These are phyloP conservation scores for Lemur catta DNA, from an alignment of 2,797 vertebrate genomes.

Conservation along the genomic window DNA sequence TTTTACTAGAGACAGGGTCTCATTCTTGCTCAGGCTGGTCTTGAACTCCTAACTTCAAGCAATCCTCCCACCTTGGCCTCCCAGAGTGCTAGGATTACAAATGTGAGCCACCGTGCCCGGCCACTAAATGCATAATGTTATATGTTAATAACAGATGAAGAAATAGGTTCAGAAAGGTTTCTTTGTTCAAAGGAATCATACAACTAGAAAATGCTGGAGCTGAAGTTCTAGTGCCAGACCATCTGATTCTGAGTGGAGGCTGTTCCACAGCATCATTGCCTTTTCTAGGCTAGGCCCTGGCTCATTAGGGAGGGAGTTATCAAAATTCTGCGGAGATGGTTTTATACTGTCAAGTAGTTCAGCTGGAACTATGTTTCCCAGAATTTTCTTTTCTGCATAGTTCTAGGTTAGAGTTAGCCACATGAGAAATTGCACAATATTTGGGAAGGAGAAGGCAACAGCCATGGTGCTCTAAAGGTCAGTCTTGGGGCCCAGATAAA, in stretches of 20 bases:
- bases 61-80: too few species aligned
- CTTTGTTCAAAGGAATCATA: background rate
- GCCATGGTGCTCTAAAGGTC: background rate
- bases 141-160: background rate
- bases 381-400: background rate
- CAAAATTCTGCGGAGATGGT: background rate
- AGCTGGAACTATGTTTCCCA: background rate
- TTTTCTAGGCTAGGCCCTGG: background rate
- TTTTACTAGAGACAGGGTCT: too few species aligned
- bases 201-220: background rate
- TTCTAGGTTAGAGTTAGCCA: background rate
- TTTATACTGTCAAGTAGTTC: background rate
- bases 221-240: background rate
- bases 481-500: background rate
- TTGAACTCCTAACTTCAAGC: too few species aligned
- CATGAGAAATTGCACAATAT: background rate
- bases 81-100: too few species aligned
- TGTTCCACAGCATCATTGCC: background rate
- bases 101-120: too few species aligned
- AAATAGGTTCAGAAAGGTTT: background rate
- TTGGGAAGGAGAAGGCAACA: background rate
- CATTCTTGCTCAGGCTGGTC: too few species aligned
- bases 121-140: background rate
- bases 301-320: background rate
- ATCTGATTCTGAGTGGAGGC: background rate